Conservation (phyloP, 2,888 invertebrate species). For the Melipona bicolor region DNA sequence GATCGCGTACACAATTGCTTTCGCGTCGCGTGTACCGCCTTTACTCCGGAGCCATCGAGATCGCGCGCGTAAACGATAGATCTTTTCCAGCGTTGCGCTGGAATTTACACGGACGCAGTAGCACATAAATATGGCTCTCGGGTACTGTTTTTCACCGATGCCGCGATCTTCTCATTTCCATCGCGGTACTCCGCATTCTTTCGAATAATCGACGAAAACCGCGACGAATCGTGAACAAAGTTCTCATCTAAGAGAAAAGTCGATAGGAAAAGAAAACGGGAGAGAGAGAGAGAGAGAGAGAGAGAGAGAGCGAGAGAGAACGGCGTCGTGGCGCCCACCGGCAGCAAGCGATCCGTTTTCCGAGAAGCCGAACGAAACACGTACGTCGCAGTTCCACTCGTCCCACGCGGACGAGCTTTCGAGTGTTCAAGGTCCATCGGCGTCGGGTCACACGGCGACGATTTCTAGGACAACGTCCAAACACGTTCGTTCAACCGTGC, state of each 20-base stretch:
- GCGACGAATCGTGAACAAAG: background rate
- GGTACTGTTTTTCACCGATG: constrained; percentile 51
- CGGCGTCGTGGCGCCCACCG: background rate
- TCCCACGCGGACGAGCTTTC: background rate
- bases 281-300: background rate
- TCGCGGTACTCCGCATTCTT: background rate
- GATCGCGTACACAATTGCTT: background rate
- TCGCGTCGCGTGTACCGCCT: background rate
- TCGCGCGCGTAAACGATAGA: background rate
- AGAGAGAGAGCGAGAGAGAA: background rate
- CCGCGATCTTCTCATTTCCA: constrained; percentile 35
- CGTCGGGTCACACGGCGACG: background rate
- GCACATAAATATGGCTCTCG: constrained; percentile 40
- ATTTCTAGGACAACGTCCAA: background rate
- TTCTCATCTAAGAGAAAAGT: background rate
- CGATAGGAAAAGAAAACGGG: background rate
- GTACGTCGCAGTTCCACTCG: background rate
- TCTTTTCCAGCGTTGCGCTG: constrained; percentile 11
- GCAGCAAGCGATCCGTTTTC: background rate
- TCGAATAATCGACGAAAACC: background rate
- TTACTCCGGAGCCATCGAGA: background rate
- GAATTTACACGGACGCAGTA: too few relatives aligned
- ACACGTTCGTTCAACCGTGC: background rate
- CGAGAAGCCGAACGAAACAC: background rate
- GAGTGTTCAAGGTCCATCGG: background rate